Evolutionary conservation across 1,140 invertebrate genomes (phyloP), one percentile per base, ranked within the genome.

Genomic region (Drepana arcuata): DNA sequence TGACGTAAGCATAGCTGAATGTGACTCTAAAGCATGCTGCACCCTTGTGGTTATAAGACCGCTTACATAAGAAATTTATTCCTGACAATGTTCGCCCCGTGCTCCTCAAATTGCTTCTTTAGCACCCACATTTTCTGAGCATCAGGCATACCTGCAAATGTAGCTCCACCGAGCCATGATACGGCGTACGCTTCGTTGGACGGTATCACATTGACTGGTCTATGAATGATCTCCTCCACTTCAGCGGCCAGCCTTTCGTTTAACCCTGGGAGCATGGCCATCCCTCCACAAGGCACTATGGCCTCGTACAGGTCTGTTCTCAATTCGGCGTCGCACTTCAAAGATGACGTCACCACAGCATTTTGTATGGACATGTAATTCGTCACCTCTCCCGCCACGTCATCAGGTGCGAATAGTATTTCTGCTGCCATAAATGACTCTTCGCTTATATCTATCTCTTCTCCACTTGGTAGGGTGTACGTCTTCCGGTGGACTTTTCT

Each of bases 141-240:
- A 7, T 58, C 60, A 1, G 57, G 9, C 16, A 75, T 34, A 0
- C 61, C 58, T 14, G 67, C 65, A 38, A 72, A 75, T 0, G 58
- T 60, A 2, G 74, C 63, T n/a, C 65, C 74, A 0, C 74, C 74
- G n/a, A 79, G 40, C 71, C 71, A 79, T 0, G 64, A 5, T 1
- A 56, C 21, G 7, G 58, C 50, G 36, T 75, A 75, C 0, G 61
- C 31, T 41, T 79, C 74, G 0, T 51, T 6, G 5, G 65, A 60
- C 2, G 44, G 30, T 7, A 59, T 2, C 3, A 74, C 37, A 16
- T 54, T 53, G 2, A 70, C 59, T 9, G 56, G 44, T n/a, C 38
- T 41, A 10, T 53, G 10, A 0, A 46, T 29, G 7, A 39, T 26
- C 2, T 36, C 26, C 31, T 63, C 46, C 6, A 74, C 24, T 33